A percentile compares a stretch with the other conserved stretches of the same genome.
Conservation (phyloP, 2,797 vertebrate species). For the Myotis findleyi region DNA sequence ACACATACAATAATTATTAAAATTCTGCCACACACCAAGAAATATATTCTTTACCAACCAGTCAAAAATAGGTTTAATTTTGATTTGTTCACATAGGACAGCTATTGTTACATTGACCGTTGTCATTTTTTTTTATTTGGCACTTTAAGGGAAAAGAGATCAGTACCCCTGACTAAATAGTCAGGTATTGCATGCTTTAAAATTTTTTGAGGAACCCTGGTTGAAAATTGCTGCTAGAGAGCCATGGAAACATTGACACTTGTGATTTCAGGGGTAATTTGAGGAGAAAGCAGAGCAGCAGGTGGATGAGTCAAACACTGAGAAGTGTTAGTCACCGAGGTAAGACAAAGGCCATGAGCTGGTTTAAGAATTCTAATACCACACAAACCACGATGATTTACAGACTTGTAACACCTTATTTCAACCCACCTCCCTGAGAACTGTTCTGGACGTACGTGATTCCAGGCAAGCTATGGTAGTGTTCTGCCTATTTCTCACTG, state of each 20-base stretch:
- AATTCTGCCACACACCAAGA: neutral
- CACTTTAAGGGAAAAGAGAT: neutral
- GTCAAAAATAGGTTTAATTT: neutral
- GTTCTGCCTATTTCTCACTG: neutral
- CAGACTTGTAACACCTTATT: neutral
- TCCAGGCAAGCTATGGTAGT: neutral
- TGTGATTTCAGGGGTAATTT: constrained; percentile 38
- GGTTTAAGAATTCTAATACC: constrained; percentile 17
- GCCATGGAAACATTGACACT: neutral
- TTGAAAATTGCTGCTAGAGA: neutral
- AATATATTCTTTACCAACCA: neutral
- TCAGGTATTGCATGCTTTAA: neutral
- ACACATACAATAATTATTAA: neutral
- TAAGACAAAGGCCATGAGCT: neutral
- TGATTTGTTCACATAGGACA: neutral
- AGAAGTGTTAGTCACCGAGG: neutral
- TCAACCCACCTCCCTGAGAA: neutral
- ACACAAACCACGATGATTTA: neutral
- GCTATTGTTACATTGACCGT: neutral
- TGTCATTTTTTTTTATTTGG: neutral
- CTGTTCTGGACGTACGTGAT: neutral
- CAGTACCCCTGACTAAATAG: neutral
- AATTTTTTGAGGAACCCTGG: neutral
- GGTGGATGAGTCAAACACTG: neutral
- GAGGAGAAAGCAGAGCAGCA: neutral